Evolutionary conservation across 1,140 invertebrate genomes (phyloP), one percentile per base, ranked within the genome.

Genomic region (Protaetia brevitarsis): DNA sequence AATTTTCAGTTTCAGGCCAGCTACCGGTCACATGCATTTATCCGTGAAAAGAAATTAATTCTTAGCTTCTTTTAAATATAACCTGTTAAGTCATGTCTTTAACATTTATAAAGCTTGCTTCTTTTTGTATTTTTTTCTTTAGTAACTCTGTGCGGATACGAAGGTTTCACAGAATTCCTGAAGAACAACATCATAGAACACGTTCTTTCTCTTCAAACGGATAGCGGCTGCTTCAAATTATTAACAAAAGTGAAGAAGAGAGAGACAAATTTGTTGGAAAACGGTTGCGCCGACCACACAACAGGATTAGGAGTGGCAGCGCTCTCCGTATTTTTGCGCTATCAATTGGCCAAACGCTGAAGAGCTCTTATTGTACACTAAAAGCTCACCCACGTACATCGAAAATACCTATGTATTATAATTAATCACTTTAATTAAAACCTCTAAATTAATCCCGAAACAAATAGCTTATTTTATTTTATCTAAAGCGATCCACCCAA

Each of bases 121-220:
- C n/a, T 11, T 2, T 1, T 16, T 51, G n/a, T 16, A 2, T 13
- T 23, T 64, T 45, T 8, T 26, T 45, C 51, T 64, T 30, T 56
- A 70, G 69, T 70, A 1, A 65, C 66, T 3, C 51, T 70, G 7
- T 70, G 69, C 36, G 69, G 66, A 28, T 70, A 63, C 28, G 69
- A 70, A 28, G 69, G 69, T 3, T 70, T 59, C 23, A 37, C 19
- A 0, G 63, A 70, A 27, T 66, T 70, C 37, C n/a, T 70, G 3
- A 10, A 4, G 4, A 16, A 16, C n/a, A 27, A 41, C 7, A 60
- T 65, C 19, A 58, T 68, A 4, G 59, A 63, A n/a, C 61, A 70
- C 34, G 60, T 70, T 7, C 34, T 70, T 21, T 16, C 61, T 2
- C 37, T 67, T n/a, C 69, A 70, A 63, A 59, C 41, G 1, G 19